Conservation (phyloP, 2,113 vertebrate species). For the Zapus hudsonius region DNA sequence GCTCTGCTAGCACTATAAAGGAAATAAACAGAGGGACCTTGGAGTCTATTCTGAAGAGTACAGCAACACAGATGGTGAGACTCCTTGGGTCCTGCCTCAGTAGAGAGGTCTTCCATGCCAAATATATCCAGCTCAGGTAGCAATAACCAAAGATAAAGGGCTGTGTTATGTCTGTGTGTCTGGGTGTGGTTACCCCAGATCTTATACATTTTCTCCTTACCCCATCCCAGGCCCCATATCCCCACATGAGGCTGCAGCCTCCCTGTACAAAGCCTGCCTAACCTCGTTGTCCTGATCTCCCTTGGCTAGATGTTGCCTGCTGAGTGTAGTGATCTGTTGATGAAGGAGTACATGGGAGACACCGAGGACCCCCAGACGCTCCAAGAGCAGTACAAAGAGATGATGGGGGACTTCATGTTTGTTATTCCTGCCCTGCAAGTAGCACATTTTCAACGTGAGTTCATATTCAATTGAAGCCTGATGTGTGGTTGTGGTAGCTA, state of each 20-base stretch:
- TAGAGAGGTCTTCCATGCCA: background rate
- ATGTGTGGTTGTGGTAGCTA: background rate
- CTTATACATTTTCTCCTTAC: background rate
- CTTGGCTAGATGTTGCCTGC: slow-evolving; percentile 52
- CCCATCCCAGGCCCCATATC: background rate
- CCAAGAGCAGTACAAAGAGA: background rate
- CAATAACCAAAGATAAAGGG: background rate
- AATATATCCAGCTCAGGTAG: background rate
- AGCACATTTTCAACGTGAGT: slow-evolving; percentile 1
- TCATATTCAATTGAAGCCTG: no score
- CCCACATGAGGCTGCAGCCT: background rate
- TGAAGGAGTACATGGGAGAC: background rate
- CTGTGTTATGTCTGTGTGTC: background rate
- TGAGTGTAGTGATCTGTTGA: slow-evolving; percentile 54
- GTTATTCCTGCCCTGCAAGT: slow-evolving; percentile 19
- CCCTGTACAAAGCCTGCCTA: background rate
- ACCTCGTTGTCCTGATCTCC: background rate
- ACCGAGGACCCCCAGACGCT: background rate
- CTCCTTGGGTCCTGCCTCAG: background rate
- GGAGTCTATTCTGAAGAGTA: background rate
- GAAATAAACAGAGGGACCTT: slow-evolving; percentile 64
- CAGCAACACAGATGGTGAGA: background rate
- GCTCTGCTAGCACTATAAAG: slow-evolving; percentile 20
- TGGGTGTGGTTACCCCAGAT: background rate
- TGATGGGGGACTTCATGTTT: background rate